Conservation (phyloP, 1,140 invertebrate species). For the Polypedilum vanderplanki region DNA sequence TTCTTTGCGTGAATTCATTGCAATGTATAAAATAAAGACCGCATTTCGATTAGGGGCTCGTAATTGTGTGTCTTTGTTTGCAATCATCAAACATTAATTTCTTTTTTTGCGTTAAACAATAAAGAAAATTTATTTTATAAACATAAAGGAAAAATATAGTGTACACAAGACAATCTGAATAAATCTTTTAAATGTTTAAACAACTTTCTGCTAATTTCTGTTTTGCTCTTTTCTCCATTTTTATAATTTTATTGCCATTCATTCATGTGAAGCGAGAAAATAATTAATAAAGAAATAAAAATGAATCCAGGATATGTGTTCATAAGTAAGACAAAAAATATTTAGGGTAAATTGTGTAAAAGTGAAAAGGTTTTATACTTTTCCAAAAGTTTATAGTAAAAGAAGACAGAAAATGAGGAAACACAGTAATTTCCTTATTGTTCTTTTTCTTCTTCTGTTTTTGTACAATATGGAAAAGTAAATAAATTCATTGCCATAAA, state of each 20-base stretch:
- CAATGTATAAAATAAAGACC: neutral
- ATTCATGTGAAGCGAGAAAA: neutral
- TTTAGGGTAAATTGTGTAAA: neutral
- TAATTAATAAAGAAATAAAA: neutral
- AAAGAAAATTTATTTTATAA: too few species aligned
- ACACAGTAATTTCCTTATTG: too few species aligned
- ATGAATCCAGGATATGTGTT: constrained; percentile 12
- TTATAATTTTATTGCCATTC: too few species aligned
- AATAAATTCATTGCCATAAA: neutral
- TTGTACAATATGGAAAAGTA: neutral
- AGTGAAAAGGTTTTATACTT: neutral
- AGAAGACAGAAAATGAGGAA: neutral
- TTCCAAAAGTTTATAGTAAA: neutral
- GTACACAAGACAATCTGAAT: too few species aligned
- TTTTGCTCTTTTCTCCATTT: neutral
- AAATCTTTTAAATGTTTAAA: too few species aligned
- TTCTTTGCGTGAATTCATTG: too few species aligned
- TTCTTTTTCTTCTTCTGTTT: too few species aligned
- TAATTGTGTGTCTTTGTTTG: constrained; percentile 22
- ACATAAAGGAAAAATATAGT: too few species aligned
- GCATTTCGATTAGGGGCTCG: constrained; percentile 24
- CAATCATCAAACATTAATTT: too few species aligned
- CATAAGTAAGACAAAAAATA: neutral
- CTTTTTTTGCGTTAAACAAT: too few species aligned
- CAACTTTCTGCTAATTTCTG: too few species aligned